phyloP scores from a whole-genome alignment of 2,888 invertebrate species.

The Agrypnus murinus region DNA sequence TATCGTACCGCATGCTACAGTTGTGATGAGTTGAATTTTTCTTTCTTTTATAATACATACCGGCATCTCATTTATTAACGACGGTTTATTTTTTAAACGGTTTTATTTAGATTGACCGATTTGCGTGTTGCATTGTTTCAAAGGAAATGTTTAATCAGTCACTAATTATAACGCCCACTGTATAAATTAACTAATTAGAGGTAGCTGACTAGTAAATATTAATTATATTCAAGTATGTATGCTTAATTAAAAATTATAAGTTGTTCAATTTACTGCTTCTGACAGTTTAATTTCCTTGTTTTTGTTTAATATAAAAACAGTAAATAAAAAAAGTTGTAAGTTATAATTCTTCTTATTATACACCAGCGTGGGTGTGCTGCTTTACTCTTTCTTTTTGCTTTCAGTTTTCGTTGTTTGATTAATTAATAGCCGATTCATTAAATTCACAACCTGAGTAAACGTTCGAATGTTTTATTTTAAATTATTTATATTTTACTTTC shows the following conservation, averaged over 20 bases:
- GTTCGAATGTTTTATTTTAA: too few species aligned
- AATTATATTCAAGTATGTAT: constrained; percentile 7
- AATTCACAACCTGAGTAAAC: too few species aligned
- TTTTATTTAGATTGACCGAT: constrained; percentile 2
- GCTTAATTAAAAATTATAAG: constrained; percentile 33
- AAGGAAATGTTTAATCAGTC: constrained; percentile 27
- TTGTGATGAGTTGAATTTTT: constrained; percentile 17
- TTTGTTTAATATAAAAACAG: too few species aligned
- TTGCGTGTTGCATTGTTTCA: constrained; percentile 25
- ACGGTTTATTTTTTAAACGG: not conserved
- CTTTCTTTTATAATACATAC: not conserved
- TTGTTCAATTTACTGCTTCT: constrained; percentile 27
- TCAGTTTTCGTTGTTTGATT: too few species aligned
- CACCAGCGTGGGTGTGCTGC: too few species aligned
- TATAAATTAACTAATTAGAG: constrained; percentile 39
- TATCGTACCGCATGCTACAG: constrained; percentile 4
- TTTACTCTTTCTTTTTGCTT: too few species aligned
- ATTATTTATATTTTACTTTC: too few species aligned
- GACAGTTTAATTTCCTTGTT: constrained; percentile 7
- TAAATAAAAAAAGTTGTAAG: too few species aligned
- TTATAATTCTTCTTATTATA: too few species aligned
- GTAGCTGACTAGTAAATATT: constrained; percentile 33
- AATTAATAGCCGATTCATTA: too few species aligned
- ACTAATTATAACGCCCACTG: constrained; percentile 36
- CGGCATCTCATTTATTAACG: not conserved